These are phyloP conservation scores for Heterodera carotae DNA, from an alignment of 1,140 invertebrate species.

Conservation along the genomic window DNA sequence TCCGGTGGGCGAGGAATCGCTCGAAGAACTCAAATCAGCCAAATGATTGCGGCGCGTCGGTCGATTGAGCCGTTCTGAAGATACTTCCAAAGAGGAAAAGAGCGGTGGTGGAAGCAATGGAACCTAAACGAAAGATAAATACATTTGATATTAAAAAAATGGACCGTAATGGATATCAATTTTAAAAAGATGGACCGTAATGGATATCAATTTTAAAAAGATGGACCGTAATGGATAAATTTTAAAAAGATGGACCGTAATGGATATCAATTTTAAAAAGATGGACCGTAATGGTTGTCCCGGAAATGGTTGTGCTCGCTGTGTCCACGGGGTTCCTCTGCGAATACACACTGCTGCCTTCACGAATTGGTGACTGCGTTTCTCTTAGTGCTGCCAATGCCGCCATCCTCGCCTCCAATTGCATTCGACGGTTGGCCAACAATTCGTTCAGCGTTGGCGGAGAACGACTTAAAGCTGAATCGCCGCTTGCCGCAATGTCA, in stretches of 20 bases:
- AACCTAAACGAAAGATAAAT: slow-evolving; percentile 4
- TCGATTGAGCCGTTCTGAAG: slow-evolving; percentile 5
- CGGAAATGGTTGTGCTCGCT: slow-evolving; percentile 12
- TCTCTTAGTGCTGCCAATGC: slow-evolving; percentile 7
- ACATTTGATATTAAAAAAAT: background rate
- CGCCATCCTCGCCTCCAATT: background rate
- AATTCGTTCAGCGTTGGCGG: slow-evolving; percentile 10
- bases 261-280: background rate
- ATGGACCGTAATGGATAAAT: background rate
- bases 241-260: background rate
- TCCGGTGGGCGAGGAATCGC: slow-evolving; percentile 16
- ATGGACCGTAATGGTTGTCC: slow-evolving; percentile 17
- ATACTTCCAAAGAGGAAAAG: slow-evolving; percentile 25
- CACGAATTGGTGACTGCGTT: background rate
- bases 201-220: background rate
- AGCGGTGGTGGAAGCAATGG: slow-evolving; percentile 32
- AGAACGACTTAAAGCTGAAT: background rate
- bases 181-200: slow-evolving; percentile 18
- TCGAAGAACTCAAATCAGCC: slow-evolving; percentile 15
- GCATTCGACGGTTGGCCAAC: background rate
- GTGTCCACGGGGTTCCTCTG: slow-evolving; percentile 4
- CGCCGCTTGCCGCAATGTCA: background rate
- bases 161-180: no score
- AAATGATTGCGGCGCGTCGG: background rate
- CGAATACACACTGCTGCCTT: background rate